Evolutionary conservation across 2,797 vertebrate genomes (phyloP), one percentile per base, ranked within the genome.

Genomic region (Phrynocephalus guinanensis): DNA sequence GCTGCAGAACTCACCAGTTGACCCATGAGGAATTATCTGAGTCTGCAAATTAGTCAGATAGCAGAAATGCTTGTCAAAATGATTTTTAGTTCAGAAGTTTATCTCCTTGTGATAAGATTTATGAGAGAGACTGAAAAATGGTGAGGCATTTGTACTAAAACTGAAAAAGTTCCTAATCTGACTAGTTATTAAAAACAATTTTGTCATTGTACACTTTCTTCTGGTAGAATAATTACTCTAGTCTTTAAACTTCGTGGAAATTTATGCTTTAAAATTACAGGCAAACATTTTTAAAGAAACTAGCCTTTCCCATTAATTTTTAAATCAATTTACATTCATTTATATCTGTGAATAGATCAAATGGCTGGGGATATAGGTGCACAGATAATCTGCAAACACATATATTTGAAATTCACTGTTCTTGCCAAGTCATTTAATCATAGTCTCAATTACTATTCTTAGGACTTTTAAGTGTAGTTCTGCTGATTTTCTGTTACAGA

Each of bases 91-190:
- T 94, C 93, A 93, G 92, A 83, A 75, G 91, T 94, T 95, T 95
- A 96, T 95, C 92, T 92, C 91, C 93, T 96, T 93, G 86, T 95
- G 95, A 95, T 95, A 89, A 86, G 85, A 91, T 93, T 96, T 95
- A 96, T 93, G 91, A 96, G 92, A 86, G 94, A 96, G 94, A 96
- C 96, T 96, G 96, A 96, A 95, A 95, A 84, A 44, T 92, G 87
- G 89, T 93, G 94, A 67, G 71, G 89, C 92, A 92, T 93, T 91
- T 95, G 95, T 92, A 87, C 94, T 95, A 95, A 96, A 95, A 94
- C 94, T 95, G 92, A 91, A 96, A 96, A 93, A 95, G 95, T 94
- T 91, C 26, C 95, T 94, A 95, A 95, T 60, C 5, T 94, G 90
- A 89, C 91, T 94, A 92, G 86, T 94, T 95, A 93, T 18, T 92